Evolutionary conservation across 2,888 invertebrate genomes (phyloP).

Genomic region (Drosophila paranaensis): DNA sequence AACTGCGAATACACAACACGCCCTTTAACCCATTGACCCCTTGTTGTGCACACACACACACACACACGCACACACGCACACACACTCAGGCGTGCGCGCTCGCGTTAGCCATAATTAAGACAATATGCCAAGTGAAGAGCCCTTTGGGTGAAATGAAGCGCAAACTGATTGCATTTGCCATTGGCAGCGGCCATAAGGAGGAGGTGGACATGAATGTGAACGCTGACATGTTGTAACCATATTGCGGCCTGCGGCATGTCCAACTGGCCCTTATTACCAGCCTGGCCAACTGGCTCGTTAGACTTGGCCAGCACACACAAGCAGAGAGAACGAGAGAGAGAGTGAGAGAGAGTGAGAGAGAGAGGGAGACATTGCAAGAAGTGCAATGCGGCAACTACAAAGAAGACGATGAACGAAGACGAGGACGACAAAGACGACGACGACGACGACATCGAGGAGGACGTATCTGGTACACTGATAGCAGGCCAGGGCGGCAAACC

Average conservation of each 20-base stretch:
- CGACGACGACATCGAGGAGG: slow-evolving; percentile 54
- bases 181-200: slow-evolving; percentile 44
- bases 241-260: slow-evolving; percentile 53
- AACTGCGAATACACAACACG: neutral
- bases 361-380: slow-evolving; percentile 15
- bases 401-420: slow-evolving; percentile 41
- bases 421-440: slow-evolving; percentile 45
- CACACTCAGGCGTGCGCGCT: too few species aligned
- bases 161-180: slow-evolving; percentile 58
- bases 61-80: too few species aligned
- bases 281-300: slow-evolving; percentile 55
- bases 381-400: slow-evolving; percentile 71
- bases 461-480: slow-evolving; percentile 74
- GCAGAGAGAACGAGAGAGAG: neutral
- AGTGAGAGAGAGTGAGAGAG: neutral
- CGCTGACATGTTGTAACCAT: slow-evolving; percentile 60
- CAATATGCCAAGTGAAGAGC: slow-evolving; percentile 56
- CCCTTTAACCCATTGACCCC: slow-evolving; percentile 9
- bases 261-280: slow-evolving; percentile 53
- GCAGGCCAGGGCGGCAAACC: slow-evolving; percentile 70
- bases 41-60: neutral
- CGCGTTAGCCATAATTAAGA: slow-evolving; percentile 66
- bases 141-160: slow-evolving; percentile 68
- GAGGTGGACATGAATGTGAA: slow-evolving; percentile 32
- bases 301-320: slow-evolving; percentile 33